Evolutionary conservation across 2,888 invertebrate species (phyloP).

Genomic region (Meiosimyza platycephala): DNA sequence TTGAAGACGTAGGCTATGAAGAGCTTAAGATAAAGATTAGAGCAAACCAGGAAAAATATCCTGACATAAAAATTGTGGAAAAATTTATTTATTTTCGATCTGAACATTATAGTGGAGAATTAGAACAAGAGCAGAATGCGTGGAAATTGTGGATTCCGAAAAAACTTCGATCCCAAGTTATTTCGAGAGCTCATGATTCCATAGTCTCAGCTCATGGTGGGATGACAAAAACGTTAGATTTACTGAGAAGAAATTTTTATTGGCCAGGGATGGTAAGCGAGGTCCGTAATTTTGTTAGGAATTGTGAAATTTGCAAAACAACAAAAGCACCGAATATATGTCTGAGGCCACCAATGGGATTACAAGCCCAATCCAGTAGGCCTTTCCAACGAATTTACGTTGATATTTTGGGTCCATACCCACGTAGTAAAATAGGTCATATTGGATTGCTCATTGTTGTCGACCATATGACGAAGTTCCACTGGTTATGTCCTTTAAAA

Average conservation of each 20-base stretch:
- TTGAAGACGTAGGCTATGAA: slow-evolving; percentile 9
- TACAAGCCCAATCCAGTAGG: neutral
- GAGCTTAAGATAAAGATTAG: neutral
- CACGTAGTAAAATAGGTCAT: slow-evolving; percentile 11
- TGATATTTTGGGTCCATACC: slow-evolving; percentile 25
- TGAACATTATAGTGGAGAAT: neutral
- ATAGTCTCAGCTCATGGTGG: neutral
- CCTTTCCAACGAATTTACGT: slow-evolving; percentile 5
- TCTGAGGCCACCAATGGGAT: neutral
- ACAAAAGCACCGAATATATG: slow-evolving; percentile 18
- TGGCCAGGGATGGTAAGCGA: slow-evolving; percentile 14
- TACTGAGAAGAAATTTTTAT: neutral
- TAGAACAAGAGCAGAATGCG: neutral
- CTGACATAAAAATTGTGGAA: slow-evolving; percentile 19
- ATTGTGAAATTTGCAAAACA: slow-evolving; percentile 21
- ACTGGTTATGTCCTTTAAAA: no score
- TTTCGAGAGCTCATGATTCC: neutral
- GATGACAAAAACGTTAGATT: neutral
- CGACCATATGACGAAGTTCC: neutral
- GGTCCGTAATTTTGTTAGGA: slow-evolving; percentile 8
- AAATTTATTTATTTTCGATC: slow-evolving; percentile 5
- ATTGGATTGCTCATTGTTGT: neutral
- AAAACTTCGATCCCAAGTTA: neutral
- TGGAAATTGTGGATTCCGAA: neutral
- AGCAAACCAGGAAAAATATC: neutral